Base-by-base conservation (phyloP, 2,888 invertebrate species). In the Drosophila histrio region DNA sequence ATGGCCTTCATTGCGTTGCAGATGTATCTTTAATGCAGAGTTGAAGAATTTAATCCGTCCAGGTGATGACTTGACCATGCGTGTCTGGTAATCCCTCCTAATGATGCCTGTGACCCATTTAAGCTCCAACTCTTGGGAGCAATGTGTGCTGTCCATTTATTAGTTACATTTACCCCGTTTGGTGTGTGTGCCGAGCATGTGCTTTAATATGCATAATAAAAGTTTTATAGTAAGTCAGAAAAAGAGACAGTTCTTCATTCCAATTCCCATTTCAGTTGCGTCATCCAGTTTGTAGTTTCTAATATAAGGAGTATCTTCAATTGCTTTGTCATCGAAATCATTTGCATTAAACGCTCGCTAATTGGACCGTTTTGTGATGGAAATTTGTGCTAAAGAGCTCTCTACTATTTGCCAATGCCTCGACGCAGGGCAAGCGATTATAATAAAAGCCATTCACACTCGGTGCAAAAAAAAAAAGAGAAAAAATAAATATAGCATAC, bases 361-460 rank as follows among this genome's bases (percentile, higher is more conserved):
- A 82, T 82, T 87, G 82, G 82, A 65, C 54, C 76, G 68, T 76
- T 82, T 82, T 82, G 85, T 87, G 76, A 87, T 87, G 82, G 78
- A 82, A 82, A 82, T 82, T 71, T 59, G 66, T 50, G 64, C 69
- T 72, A 72, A 81, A 65, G 62, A 74, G 56, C 61, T 46, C 58
- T 44, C 43, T 43, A 24, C 24, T 9, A 43, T 43, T 43, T 43
- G 15, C 24, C 43, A 43, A 43, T 39, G 19, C 7, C 39, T 43
- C 44, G 28, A 22, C 63, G 57, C 49, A 54, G 44, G 30, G 30
- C 65, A 30, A 46, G 28, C 76, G 76, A 76, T 73, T 73, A 73
- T 76, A 76, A 74, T 63, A 79, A 85, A 68, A 65, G 63, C 77
- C 59, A 78, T 78, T 65, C 72, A 61, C 79, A 78, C 69, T 36